Base-by-base conservation (phyloP, 2,888 invertebrate genomes). In the Cactoblastis cactorum region DNA sequence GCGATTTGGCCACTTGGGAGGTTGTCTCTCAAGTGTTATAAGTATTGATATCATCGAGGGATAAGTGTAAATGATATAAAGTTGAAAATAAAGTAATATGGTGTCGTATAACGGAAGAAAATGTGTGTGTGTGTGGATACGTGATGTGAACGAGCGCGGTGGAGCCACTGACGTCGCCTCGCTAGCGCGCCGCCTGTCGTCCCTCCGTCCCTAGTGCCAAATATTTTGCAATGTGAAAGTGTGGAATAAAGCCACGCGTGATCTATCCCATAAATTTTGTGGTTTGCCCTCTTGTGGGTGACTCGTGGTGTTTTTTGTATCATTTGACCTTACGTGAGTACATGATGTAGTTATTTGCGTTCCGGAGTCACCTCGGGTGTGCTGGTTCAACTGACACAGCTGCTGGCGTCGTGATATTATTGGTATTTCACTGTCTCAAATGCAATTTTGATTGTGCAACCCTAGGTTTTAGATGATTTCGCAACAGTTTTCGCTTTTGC, bases 171-270 rank as follows among this genome's bases (percentile, higher is more conserved):
- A 88, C 88, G 88, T 87, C 80, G 88, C 68, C 74, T 87, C 80
- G 88, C 68, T 74, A 75, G 74, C 74, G 71, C 78, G 74, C 80
- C 79, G 80, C 80, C 79, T 69, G 71, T 74, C 83, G 80, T 78
- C 78, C 80, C 77, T 80, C 82, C 75, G 81, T 83, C 80, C 80
- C 75, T 74, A 83, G 78, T 78, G 88, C 88, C 88, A 89, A 89
- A 88, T 82, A 84, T 88, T 89, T 89, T 87, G 88, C 87, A 89
- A 89, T 85, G 86, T 87, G 88, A 89, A 88, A 89, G 87, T 87
- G 81, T 80, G 74, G 79, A 86, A 85, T 83, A 80, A 85, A 86
- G 88, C 85, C 85, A 87, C 86, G 84, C 86, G 80, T 79, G 84
- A 82, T 83, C 82, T 86, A 79, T 83, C 80, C 80, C 71, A 74